Percentiles rank a stretch among this genome's conserved stretches.
Evolutionary conservation across 2,113 vertebrate genomes (phyloP).

Genomic region (Pseudonaja textilis): DNA sequence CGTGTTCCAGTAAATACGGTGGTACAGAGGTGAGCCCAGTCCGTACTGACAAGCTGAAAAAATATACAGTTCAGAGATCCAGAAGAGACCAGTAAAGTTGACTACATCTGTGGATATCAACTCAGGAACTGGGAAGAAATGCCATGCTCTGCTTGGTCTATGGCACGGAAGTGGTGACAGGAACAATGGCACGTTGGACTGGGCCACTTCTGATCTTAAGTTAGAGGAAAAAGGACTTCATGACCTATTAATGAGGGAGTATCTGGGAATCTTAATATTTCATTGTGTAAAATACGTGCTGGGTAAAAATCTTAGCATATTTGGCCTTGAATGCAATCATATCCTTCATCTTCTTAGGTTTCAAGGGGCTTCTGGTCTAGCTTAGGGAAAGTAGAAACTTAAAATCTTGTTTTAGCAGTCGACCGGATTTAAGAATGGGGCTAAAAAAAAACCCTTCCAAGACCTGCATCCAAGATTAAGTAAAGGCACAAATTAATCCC

Average conservation of each 20-base stretch:
- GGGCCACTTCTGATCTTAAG: background rate
- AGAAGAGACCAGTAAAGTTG: background rate
- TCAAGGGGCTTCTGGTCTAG: background rate
- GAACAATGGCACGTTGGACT: background rate
- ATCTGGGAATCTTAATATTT: background rate
- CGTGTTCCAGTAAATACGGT: background rate
- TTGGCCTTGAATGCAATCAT: background rate
- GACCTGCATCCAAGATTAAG: background rate
- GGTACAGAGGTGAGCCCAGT: background rate
- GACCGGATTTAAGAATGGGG: background rate
- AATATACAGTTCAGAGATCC: background rate
- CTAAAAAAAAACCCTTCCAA: background rate
- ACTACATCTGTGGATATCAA: background rate
- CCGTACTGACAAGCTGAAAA: background rate
- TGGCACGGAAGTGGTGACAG: background rate
- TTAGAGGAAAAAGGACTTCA: background rate
- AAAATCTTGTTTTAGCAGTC: background rate
- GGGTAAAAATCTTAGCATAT: background rate
- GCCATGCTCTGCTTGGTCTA: background rate
- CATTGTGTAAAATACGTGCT: background rate
- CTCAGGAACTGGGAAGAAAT: background rate
- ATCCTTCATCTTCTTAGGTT: background rate
- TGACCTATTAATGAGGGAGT: background rate
- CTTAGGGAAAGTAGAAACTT: background rate
- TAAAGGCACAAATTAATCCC: background rate